phyloP scores from a whole-genome alignment of 2,797 vertebrate genomes.

The Loris lydekkerianus region DNA sequence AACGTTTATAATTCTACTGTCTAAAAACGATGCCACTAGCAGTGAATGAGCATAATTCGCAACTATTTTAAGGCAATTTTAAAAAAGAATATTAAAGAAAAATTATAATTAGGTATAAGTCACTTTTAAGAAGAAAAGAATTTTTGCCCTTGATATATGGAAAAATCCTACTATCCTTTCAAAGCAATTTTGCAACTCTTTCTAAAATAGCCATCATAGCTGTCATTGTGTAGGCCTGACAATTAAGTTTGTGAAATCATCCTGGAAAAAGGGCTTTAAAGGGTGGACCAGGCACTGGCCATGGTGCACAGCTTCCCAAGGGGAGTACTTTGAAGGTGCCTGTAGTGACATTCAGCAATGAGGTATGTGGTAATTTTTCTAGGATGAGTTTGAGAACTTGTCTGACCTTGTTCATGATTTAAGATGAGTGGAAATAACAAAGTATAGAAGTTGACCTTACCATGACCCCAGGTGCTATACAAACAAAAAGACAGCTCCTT shows the following conservation, averaged over 20 bases:
- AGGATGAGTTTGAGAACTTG: too few species aligned
- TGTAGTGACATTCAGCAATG: too few species aligned
- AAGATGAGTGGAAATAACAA: background rate
- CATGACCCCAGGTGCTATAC: background rate
- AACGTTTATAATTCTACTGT: background rate
- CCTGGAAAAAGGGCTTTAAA: too few species aligned
- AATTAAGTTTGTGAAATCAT: too few species aligned
- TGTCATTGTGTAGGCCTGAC: too few species aligned
- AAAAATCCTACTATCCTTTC: slow-evolving; percentile 15
- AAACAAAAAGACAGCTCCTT: background rate
- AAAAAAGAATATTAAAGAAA: background rate
- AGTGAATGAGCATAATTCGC: background rate
- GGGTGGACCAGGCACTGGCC: too few species aligned
- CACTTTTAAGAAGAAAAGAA: background rate
- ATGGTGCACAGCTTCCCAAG: too few species aligned
- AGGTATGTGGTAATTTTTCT: too few species aligned
- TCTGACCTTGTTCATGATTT: background rate
- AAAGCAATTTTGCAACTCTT: too few species aligned
- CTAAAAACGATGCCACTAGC: background rate
- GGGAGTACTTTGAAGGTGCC: too few species aligned
- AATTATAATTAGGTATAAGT: background rate
- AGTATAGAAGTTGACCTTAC: background rate
- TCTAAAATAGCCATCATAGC: too few species aligned
- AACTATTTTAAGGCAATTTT: slow-evolving; percentile 46
- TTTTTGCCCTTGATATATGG: slow-evolving; percentile 17